A percentile compares a stretch with the other conserved stretches of the same genome.
Conservation (phyloP, 2,113 vertebrate genomes). For the Malurus elegans region DNA sequence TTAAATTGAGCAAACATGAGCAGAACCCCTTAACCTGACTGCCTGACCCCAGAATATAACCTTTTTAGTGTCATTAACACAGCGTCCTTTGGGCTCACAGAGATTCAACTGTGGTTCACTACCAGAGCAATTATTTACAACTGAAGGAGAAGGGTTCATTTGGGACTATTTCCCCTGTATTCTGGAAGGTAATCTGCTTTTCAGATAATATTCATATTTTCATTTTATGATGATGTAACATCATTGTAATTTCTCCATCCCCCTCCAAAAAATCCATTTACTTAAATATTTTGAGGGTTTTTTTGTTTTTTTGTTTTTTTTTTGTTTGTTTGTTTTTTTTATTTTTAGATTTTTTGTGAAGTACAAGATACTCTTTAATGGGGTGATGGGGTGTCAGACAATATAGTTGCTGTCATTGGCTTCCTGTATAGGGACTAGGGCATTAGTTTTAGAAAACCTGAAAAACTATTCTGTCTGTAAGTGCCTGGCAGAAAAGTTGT, state of each 20-base stretch:
- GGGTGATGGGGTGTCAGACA: background rate
- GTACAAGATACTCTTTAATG: background rate
- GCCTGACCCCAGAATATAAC: background rate
- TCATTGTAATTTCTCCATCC: background rate
- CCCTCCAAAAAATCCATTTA: background rate
- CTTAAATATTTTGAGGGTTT: background rate
- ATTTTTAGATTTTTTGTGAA: background rate
- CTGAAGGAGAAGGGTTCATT: background rate
- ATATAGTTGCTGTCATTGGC: background rate
- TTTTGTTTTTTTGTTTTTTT: background rate
- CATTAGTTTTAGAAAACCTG: background rate
- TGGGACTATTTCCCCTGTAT: background rate
- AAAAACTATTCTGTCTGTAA: background rate
- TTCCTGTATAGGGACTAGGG: background rate
- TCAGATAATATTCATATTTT: background rate
- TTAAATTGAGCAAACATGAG: background rate
- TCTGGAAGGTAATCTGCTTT: background rate
- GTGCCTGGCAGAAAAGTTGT: background rate
- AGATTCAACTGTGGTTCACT: accelerated
- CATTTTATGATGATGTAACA: too few relatives aligned
- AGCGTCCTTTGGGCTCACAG: background rate
- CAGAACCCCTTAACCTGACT: background rate
- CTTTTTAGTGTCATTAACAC: background rate
- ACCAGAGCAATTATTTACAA: background rate
- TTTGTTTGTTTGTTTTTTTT: background rate